Evolutionary conservation across 2,888 invertebrate species (phyloP).

Genomic region (Drosophila subsilvestris): DNA sequence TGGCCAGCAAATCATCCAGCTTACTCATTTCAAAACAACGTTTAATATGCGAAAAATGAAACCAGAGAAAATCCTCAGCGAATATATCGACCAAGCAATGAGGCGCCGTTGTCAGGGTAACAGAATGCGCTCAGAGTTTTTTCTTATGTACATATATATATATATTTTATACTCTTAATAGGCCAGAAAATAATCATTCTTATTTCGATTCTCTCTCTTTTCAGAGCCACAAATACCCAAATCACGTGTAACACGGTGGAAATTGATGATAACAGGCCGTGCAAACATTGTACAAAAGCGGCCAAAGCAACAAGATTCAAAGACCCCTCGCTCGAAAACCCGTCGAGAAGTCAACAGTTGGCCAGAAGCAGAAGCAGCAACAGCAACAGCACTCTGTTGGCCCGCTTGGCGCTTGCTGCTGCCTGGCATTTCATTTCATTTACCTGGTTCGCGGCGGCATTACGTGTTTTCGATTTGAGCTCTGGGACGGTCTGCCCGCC

Average conservation of each 20-base stretch:
- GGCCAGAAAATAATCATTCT: slow-evolving; percentile 1
- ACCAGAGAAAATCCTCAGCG: not conserved
- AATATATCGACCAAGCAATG: slow-evolving; percentile 52
- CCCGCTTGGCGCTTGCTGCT: slow-evolving; percentile 46
- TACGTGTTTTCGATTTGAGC: slow-evolving; percentile 58
- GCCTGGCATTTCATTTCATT: slow-evolving; percentile 59
- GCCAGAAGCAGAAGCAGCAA: slow-evolving; percentile 43
- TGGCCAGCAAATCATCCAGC: slow-evolving; percentile 92
- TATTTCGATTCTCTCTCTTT: slow-evolving; percentile 16
- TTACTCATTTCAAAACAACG: slow-evolving; percentile 85
- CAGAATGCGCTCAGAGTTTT: not conserved
- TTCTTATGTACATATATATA: not conserved
- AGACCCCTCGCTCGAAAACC: slow-evolving; percentile 32
- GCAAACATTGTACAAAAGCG: slow-evolving; percentile 10
- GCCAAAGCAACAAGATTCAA: slow-evolving; percentile 16
- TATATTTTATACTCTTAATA: slow-evolving; percentile 22
- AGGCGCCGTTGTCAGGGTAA: slow-evolving; percentile 10
- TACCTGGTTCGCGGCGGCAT: slow-evolving; percentile 56
- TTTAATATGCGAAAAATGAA: not conserved
- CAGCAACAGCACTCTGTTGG: slow-evolving; percentile 44
- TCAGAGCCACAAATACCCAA: slow-evolving; percentile 22
- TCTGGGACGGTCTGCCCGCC: slow-evolving; percentile 41
- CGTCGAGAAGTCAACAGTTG: slow-evolving; percentile 38
- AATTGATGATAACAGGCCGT: slow-evolving; percentile 36
- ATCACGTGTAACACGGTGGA: slow-evolving; percentile 37